Evolutionary conservation across 2,113 vertebrate species (phyloP).

Genomic region (Halichoeres trimaculatus): DNA sequence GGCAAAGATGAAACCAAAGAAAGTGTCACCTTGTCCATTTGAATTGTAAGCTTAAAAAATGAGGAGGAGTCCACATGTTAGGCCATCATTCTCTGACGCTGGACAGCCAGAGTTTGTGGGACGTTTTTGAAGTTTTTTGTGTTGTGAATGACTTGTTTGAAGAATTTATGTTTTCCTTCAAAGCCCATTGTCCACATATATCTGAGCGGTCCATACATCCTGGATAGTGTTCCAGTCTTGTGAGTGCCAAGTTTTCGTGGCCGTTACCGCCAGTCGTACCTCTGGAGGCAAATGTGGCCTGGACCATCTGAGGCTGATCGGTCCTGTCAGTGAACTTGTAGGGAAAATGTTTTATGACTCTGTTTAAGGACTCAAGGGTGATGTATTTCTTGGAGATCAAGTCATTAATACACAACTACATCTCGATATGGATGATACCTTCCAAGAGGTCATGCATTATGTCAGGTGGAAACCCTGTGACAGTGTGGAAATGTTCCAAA

Average conservation of each 20-base stretch:
- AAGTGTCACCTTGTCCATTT: too few species aligned
- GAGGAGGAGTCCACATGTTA: too few species aligned
- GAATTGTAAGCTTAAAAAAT: neutral
- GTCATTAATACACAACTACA: constrained; percentile 4
- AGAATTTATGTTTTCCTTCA: constrained; percentile 11
- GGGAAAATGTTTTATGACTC: constrained; percentile 8
- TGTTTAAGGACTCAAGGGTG: constrained; percentile 4
- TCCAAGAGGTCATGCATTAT: constrained; percentile 25
- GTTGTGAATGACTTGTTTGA: constrained; percentile 12
- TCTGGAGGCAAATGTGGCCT: too few species aligned
- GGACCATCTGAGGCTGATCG: constrained; percentile 5
- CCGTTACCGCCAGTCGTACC: too few species aligned
- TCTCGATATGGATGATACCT: constrained; percentile 6
- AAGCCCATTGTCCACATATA: constrained; percentile 17
- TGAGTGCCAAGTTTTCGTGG: neutral
- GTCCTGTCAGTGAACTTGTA: constrained; percentile 2
- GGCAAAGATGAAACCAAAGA: too few species aligned
- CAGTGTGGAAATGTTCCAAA: constrained; percentile 13
- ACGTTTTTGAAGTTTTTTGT: neutral
- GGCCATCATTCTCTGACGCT: too few species aligned
- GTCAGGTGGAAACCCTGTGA: constrained; percentile 15
- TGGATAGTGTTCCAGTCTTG: constrained; percentile 12
- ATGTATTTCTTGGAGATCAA: constrained; percentile 30
- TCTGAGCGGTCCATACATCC: neutral
- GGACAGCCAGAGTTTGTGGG: too few species aligned